Conservation (phyloP, 30 jellyfish, hydroid and myxozoan genomes). For the Phacellophora camtschatica region DNA sequence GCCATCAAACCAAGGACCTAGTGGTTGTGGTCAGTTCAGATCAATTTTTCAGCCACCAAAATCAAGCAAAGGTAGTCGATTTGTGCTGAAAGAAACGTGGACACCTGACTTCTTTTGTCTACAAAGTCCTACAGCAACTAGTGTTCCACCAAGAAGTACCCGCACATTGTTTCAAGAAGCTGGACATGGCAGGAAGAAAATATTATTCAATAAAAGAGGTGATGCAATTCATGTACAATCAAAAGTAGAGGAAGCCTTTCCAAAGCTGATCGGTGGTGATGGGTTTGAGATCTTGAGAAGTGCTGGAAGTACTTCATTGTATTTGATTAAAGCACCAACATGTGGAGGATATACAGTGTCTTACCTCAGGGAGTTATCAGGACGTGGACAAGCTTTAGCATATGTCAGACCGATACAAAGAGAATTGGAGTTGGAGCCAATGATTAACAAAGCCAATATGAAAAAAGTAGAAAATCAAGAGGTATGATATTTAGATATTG, state of each 20-base stretch:
- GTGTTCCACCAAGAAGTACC: not conserved
- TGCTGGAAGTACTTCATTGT: not conserved
- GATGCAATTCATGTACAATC: not conserved
- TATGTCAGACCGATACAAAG: constrained; percentile 5
- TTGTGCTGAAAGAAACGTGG: not conserved
- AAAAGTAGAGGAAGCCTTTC: not conserved
- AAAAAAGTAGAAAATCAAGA: not conserved
- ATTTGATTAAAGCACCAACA: not conserved
- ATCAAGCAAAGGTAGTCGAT: not conserved
- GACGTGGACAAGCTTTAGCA: constrained; percentile 6
- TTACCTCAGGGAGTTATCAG: constrained; percentile 1
- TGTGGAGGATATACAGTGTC: not conserved
- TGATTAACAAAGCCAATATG: not conserved
- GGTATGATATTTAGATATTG: not conserved
- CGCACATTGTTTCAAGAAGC: not conserved
- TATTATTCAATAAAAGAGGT: not conserved
- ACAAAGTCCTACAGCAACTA: not conserved
- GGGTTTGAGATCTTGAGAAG: not conserved
- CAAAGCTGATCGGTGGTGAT: not conserved
- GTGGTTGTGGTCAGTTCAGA: not conserved
- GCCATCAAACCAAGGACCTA: not conserved
- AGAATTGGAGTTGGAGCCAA: not conserved
- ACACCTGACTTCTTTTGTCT: not conserved
- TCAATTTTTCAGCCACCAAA: not conserved
- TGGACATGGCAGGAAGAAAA: not conserved